A percentile compares a stretch with the other conserved stretches of the same genome.
These are phyloP conservation scores for Prinia subflava DNA, from an alignment of 2,113 vertebrate species.

Conservation along the genomic window DNA sequence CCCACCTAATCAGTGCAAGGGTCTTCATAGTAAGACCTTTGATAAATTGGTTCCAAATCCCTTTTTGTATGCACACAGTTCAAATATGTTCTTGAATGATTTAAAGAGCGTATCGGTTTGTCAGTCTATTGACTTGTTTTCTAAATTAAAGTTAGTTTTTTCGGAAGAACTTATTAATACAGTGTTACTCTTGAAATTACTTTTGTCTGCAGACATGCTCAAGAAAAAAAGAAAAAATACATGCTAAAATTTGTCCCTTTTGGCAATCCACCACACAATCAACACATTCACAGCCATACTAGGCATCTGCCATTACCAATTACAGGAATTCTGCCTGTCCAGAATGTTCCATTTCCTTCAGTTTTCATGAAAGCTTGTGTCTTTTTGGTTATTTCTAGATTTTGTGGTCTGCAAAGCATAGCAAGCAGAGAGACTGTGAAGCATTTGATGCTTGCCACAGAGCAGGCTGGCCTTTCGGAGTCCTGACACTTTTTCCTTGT, in stretches of 20 bases:
- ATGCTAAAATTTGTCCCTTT: neutral
- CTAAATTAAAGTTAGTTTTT: neutral
- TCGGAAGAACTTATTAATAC: neutral
- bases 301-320: neutral
- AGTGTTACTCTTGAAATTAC: neutral
- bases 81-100: neutral
- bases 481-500: neutral
- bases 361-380: neutral
- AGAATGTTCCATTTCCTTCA: neutral
- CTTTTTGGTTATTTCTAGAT: neutral
- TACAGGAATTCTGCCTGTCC: neutral
- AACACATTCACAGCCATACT: neutral
- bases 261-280: neutral
- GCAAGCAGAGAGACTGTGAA: neutral
- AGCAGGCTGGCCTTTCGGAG: neutral
- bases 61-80: neutral
- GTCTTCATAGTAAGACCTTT: neutral
- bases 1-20: neutral
- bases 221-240: neutral
- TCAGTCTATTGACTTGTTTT: neutral
- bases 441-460: neutral
- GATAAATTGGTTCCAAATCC: neutral
- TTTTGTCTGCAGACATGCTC: neutral
- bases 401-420: neutral
- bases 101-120: neutral